A percentile compares a stretch with the other conserved stretches of the same genome.
phyloP scores from a whole-genome alignment of 2,888 invertebrate species.

The Spatulosminthurus flaviceps region DNA sequence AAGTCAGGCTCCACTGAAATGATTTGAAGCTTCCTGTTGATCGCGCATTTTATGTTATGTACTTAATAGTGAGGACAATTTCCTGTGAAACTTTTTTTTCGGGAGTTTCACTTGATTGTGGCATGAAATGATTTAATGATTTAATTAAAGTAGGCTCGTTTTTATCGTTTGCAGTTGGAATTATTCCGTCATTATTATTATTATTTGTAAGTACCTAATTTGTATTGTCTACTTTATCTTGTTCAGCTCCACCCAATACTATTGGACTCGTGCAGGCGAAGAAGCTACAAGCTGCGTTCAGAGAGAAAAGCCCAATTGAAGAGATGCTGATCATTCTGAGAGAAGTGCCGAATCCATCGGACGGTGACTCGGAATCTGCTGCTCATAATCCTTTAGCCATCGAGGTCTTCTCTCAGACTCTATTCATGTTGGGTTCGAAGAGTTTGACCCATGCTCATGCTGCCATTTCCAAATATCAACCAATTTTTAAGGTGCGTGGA shows the following conservation, averaged over 20 bases:
- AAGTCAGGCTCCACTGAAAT: too few species aligned
- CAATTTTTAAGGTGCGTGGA: conserved; percentile 80
- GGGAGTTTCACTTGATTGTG: too few species aligned
- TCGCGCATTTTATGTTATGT: too few species aligned
- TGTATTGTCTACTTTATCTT: conserved; percentile 14
- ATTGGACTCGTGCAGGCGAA: conserved; percentile 74
- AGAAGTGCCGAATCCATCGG: conserved; percentile 83
- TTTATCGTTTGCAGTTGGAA: neutral
- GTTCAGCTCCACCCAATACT: conserved; percentile 50
- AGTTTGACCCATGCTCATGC: conserved; percentile 99
- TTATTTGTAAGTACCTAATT: neutral
- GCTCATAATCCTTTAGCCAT: conserved; percentile 90
- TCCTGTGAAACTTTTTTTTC: too few species aligned
- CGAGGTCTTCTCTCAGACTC: conserved; percentile 95
- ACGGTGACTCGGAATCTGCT: conserved; percentile 77
- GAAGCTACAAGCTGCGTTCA: conserved; percentile 84
- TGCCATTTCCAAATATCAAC: conserved; percentile 96
- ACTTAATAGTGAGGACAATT: too few species aligned
- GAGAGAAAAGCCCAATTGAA: conserved; percentile 88
- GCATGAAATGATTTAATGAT: too few species aligned
- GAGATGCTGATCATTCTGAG: conserved; percentile 87
- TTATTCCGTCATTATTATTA: too few species aligned
- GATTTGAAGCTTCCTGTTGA: too few species aligned
- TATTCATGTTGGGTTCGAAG: conserved; percentile 92
- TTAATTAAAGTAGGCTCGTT: neutral